These are phyloP conservation scores for Boulengeromyrus knoepffleri DNA, from an alignment of 2,113 vertebrate species.

Conservation along the genomic window DNA sequence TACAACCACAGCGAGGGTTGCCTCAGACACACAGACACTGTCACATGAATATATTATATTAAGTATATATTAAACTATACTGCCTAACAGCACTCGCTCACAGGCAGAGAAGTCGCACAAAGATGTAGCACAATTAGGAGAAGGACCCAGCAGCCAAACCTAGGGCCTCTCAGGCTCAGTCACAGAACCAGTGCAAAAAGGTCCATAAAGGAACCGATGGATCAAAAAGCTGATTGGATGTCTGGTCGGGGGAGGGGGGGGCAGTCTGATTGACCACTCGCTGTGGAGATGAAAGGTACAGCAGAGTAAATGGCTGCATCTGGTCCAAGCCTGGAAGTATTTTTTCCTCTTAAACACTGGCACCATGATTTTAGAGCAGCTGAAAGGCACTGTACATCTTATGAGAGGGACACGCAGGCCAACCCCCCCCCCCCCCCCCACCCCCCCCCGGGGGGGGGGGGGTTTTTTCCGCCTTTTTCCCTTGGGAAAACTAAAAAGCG, in stretches of 20 bases:
- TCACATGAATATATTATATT: neutral
- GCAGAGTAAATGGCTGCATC: neutral
- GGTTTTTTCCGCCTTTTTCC: no score
- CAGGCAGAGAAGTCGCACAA: neutral
- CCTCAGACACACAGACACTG: neutral
- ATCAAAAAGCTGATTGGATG: constrained; percentile 30
- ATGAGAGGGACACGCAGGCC: constrained; percentile 35
- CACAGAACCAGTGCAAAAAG: neutral
- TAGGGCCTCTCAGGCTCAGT: neutral
- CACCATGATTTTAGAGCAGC: neutral
- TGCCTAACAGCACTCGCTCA: neutral
- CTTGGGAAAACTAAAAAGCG: no score
- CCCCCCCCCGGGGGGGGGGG: no score
- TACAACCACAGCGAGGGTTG: neutral
- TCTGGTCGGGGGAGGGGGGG: neutral
- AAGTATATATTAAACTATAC: neutral
- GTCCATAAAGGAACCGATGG: constrained; percentile 38
- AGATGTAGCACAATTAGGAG: neutral
- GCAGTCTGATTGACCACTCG: constrained; percentile 9
- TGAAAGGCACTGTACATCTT: neutral
- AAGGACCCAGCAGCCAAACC: neutral
- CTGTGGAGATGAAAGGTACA: constrained; percentile 41
- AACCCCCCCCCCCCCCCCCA: constrained; percentile 6
- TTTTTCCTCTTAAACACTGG: neutral
- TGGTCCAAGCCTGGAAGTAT: neutral